Percentiles rank a stretch among this genome's conserved stretches.
phyloP scores from a whole-genome alignment of 2,888 invertebrate species.

The Drosophila acutilabella region DNA sequence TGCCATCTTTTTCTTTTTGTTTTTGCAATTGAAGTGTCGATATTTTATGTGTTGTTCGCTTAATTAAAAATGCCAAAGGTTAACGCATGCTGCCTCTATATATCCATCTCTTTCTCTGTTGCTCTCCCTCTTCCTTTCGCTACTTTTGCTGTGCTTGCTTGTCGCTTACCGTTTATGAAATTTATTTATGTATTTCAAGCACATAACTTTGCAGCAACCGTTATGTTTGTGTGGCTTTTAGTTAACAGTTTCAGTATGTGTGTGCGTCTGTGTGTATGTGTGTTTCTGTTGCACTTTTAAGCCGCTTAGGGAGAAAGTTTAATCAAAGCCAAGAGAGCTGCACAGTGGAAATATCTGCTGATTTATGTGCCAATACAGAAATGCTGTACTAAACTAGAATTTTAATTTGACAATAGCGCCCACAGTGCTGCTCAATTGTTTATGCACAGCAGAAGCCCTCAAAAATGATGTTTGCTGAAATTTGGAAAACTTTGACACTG shows the following conservation, averaged over 20 bases:
- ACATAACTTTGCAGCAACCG: slow-evolving; percentile 63
- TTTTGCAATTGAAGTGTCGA: slow-evolving; percentile 78
- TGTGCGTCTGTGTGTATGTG: slow-evolving; percentile 19
- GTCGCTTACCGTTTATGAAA: slow-evolving; percentile 59
- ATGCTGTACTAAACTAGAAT: neutral
- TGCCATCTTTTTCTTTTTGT: slow-evolving; percentile 27
- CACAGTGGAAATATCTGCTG: slow-evolving; percentile 35
- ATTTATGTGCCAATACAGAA: slow-evolving; percentile 1
- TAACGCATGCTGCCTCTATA: slow-evolving; percentile 59
- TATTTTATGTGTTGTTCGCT: slow-evolving; percentile 78
- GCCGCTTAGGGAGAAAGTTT: slow-evolving; percentile 71
- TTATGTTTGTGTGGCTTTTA: slow-evolving; percentile 40
- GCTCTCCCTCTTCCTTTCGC: neutral
- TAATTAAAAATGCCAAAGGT: slow-evolving; percentile 81
- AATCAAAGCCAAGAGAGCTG: slow-evolving; percentile 51
- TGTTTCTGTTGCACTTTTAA: slow-evolving; percentile 68
- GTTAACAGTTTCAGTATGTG: slow-evolving; percentile 26
- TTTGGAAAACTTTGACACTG: slow-evolving; percentile 72
- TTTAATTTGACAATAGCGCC: slow-evolving; percentile 5
- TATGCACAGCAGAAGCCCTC: slow-evolving; percentile 20
- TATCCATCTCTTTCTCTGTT: neutral
- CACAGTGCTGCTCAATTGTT: slow-evolving; percentile 46
- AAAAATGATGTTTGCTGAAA: slow-evolving; percentile 41
- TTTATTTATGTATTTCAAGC: slow-evolving; percentile 70
- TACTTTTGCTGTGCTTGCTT: neutral